Base-by-base conservation (phyloP, 1,140 invertebrate genomes). In the Argopecten irradians region DNA sequence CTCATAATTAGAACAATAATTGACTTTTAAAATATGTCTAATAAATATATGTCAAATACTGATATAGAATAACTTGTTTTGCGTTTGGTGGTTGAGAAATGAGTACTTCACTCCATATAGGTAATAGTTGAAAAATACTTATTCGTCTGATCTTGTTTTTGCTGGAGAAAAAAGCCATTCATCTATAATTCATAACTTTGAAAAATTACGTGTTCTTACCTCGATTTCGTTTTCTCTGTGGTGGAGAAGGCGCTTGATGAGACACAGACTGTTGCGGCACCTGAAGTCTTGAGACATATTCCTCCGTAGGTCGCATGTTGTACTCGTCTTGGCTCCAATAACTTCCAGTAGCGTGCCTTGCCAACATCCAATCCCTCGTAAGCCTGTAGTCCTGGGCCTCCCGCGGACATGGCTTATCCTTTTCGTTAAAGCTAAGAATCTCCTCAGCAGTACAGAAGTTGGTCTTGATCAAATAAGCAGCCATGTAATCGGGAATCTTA, bases 191-290 rank as follows among this genome's bases (percentile, higher is more conserved):
- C 13, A 55, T 55, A 14, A 55, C 46, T n/a, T 14, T 14, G 13
- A 14, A 82, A 82, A 28, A 19, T 82, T n/a, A 8, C 33, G 71
- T 82, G 9, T 13, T n/a, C 33, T 84, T 87, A 87, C 86, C 86
- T 87, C 86, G 46, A 41, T 87, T 87, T 7, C 86, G 86, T 32
- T 87, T 87, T 9, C 86, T 22, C 16, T 82, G 82, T 39, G 82
- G 83, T 22, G 86, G 82, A 0, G 86, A 41, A 11, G 86, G 39
- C 7, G 39, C 86, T 28, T 83, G 82, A 16, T 83, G 33, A 13
- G 82, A 14, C 19, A 83, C 82, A 0, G 55, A 82, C n/a, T 5
- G 55, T n/a, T 22, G 22, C 2, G 55, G 55, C 28, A 71, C 3
- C n/a, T 71, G 55, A 3, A 71, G 55, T 28, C 55, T 71, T 8